These are phyloP conservation scores for Tragelaphus imberbis DNA, from an alignment of 2,113 vertebrate species.

Conservation along the genomic window DNA sequence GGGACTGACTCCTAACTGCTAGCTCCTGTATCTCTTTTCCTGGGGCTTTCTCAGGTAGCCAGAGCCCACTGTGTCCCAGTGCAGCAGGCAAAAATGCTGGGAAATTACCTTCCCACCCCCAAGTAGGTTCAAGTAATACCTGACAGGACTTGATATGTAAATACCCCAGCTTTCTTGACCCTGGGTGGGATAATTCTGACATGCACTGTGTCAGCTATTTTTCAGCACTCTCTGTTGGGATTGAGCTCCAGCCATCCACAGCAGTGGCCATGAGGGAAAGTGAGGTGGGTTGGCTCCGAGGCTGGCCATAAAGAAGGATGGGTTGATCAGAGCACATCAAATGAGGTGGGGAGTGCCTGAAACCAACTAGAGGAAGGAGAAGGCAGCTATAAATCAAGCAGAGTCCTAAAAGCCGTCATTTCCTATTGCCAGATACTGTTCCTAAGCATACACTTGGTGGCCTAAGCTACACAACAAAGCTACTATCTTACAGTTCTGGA, in stretches of 20 bases:
- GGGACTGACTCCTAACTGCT: background rate
- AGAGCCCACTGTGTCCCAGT: fast-evolving
- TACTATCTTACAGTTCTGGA: background rate
- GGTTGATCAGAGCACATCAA: background rate
- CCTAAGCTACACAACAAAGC: background rate
- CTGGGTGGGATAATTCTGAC: background rate
- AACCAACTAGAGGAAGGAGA: background rate
- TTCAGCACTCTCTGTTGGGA: no score
- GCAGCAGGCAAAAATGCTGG: background rate
- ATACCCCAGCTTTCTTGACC: background rate
- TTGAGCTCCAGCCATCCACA: no score
- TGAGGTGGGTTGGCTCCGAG: no score
- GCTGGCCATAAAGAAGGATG: background rate
- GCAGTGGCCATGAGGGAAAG: background rate
- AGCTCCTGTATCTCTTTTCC: background rate
- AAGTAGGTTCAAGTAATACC: background rate
- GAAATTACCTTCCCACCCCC: background rate
- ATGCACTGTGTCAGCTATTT: background rate
- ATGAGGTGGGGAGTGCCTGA: no score
- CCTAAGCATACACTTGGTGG: background rate
- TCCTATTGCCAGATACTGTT: background rate
- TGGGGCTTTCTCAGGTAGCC: background rate
- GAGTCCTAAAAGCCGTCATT: background rate
- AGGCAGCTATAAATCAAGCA: background rate
- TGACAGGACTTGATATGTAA: background rate